Evolutionary conservation across 2,888 invertebrate species (phyloP).

Genomic region (Tryphoninae sp.): DNA sequence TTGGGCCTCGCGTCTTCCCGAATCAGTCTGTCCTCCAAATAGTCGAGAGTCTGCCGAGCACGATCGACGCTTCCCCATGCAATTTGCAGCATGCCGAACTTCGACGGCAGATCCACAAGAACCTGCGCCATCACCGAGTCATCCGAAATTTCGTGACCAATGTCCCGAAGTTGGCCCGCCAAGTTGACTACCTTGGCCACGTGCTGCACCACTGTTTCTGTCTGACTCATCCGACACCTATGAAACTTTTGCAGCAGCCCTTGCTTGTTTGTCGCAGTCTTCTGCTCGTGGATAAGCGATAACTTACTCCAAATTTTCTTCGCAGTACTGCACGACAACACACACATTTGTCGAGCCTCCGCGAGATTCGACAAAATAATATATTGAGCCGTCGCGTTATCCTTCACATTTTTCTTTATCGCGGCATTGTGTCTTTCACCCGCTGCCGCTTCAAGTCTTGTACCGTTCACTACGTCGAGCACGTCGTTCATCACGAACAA

Average conservation of each 20-base stretch:
- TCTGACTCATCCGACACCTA: slow-evolving; percentile 56
- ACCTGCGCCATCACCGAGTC: slow-evolving; percentile 4
- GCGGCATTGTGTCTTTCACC: slow-evolving; percentile 4
- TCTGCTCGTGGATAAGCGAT: slow-evolving; percentile 62
- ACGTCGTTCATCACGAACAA: slow-evolving; percentile 61
- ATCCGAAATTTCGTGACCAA: slow-evolving; percentile 45
- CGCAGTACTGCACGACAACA: slow-evolving; percentile 52
- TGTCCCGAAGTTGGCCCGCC: slow-evolving; percentile 58
- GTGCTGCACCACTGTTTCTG: slow-evolving; percentile 61
- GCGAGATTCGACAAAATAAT: slow-evolving; percentile 65
- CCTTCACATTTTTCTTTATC: slow-evolving; percentile 55
- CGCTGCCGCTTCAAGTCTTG: slow-evolving; percentile 30
- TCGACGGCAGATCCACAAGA: slow-evolving; percentile 38
- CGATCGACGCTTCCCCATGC: slow-evolving; percentile 56
- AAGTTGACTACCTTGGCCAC: slow-evolving; percentile 59
- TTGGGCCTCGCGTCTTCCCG: slow-evolving; percentile 47
- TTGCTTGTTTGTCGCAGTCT: slow-evolving; percentile 60
- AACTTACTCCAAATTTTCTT: slow-evolving; percentile 65
- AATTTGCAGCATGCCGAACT: slow-evolving; percentile 54
- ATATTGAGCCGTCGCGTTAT: slow-evolving; percentile 63
- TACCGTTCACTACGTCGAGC: slow-evolving; percentile 54
- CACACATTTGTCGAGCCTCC: slow-evolving; percentile 61
- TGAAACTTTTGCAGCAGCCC: slow-evolving; percentile 58
- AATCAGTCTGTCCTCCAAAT: slow-evolving; percentile 52
- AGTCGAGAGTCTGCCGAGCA: slow-evolving; percentile 48